Percentiles rank a stretch among this genome's conserved stretches.
phyloP scores from a whole-genome alignment of 1,140 invertebrate species.

The Bombus haemorrhoidalis region DNA sequence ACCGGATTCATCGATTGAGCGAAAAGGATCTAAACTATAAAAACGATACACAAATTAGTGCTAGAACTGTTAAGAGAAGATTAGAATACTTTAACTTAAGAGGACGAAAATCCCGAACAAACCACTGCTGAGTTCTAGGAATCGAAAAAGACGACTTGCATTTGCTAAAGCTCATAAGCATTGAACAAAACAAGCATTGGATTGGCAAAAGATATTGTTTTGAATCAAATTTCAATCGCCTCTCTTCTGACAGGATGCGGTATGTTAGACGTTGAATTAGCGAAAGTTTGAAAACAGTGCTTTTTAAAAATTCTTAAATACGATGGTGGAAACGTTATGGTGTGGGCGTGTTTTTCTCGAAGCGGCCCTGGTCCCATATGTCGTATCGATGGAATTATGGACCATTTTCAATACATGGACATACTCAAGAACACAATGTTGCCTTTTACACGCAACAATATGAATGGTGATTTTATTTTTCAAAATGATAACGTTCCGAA shows the following conservation, averaged over 20 bases:
- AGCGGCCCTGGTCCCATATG: neutral
- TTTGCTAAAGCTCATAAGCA: conserved; percentile 7
- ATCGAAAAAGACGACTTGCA: neutral
- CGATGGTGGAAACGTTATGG: neutral
- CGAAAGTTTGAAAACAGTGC: too few species aligned
- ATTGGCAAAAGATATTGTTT: conserved; percentile 7
- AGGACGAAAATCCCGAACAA: neutral
- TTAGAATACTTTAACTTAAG: conserved; percentile 4
- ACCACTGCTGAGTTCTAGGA: neutral
- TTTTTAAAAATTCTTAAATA: too few species aligned
- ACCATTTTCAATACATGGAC: neutral
- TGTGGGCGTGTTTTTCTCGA: conserved; percentile 8
- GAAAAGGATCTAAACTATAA: conserved; percentile 2
- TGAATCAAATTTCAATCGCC: conserved; percentile 15
- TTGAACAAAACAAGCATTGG: too few species aligned
- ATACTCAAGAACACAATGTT: conserved; percentile 13
- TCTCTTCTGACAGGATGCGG: neutral
- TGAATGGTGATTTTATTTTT: conserved; percentile 4
- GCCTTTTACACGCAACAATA: neutral
- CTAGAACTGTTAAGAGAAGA: conserved; percentile 7
- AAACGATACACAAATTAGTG: conserved; percentile 4
- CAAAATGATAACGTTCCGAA: conserved; percentile 30
- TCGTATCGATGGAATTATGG: conserved; percentile 38
- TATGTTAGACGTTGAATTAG: too few species aligned
- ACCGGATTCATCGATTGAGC: neutral